Evolutionary conservation across 2,888 invertebrate species (phyloP).

Genomic region (Philereme vetulata): DNA sequence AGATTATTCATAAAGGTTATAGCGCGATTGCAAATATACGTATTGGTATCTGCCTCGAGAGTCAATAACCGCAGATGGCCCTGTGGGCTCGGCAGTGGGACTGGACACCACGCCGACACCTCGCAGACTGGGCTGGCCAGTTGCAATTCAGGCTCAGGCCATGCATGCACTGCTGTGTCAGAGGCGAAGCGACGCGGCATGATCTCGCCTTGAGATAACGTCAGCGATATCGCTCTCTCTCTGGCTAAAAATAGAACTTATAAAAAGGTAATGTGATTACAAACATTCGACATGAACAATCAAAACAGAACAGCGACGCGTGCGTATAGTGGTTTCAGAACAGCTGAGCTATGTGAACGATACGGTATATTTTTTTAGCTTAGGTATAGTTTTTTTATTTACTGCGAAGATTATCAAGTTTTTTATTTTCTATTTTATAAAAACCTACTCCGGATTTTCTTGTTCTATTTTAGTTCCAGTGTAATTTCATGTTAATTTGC

Average conservation of each 20-base stretch:
- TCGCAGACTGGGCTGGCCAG: slow-evolving; percentile 39
- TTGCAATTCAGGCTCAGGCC: slow-evolving; percentile 34
- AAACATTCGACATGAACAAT: slow-evolving; percentile 25
- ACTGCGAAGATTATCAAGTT: too few species aligned
- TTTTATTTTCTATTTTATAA: not conserved
- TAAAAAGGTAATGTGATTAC: slow-evolving; percentile 73
- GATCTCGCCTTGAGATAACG: slow-evolving; percentile 80
- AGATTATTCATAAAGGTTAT: slow-evolving; percentile 39
- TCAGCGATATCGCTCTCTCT: slow-evolving; percentile 73
- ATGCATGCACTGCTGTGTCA: slow-evolving; percentile 42
- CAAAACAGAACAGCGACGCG: slow-evolving; percentile 14
- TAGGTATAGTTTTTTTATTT: too few species aligned
- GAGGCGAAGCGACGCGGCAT: slow-evolving; percentile 42
- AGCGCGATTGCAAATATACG: slow-evolving; percentile 35
- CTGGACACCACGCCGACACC: slow-evolving; percentile 33
- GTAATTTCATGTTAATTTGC: slow-evolving; percentile 1
- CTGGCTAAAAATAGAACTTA: slow-evolving; percentile 74
- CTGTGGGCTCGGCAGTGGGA: slow-evolving; percentile 29
- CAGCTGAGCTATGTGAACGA: not conserved
- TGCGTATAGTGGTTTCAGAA: not conserved
- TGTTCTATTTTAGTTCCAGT: not conserved
- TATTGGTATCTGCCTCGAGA: slow-evolving; percentile 39
- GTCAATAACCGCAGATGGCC: slow-evolving; percentile 51
- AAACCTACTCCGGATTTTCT: not conserved
- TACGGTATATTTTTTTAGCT: too few species aligned